Base-by-base conservation (phyloP, 2,797 vertebrate genomes). In the Dallia pectoralis region DNA sequence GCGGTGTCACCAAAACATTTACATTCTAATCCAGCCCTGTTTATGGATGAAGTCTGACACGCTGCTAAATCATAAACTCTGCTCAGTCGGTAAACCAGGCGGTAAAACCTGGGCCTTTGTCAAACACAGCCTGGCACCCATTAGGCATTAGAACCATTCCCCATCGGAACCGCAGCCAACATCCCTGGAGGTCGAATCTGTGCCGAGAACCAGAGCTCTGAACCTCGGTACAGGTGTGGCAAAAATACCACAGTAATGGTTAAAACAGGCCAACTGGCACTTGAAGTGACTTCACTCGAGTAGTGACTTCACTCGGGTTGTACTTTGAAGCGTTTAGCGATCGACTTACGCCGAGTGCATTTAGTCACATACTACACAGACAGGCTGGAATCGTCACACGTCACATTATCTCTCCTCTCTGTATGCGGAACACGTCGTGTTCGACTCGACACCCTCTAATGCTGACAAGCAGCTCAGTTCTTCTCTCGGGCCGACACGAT, bases 401-500 rank as follows among this genome's bases (percentile, higher is more conserved):
- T 29, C 19, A 11, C 27, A 8, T 4, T 16, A 25, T 51, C 67
- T n/a, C 27, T 69, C 12, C 36, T 40, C 36, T 40, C 29, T 30
- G 48, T 16, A 53, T 18, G 30, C 22, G 19, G 47, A 51, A 48
- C 48, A 15, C 16, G n/a, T 1, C 3, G 12, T 69, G 67, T 53
- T 69, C 14, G 2, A 33, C 47, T 69, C 67, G 53, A 22, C 51
- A 18, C 67, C 18, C 19, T 53, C 56, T 64, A 1, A n/a, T n/a
- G n/a, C n/a, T 48, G 16, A 30, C 22, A 47, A 30, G 40, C 51
- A 16, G 27, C 25, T 22, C 19, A 29, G 63, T 69, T 62, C 30
- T 68, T 27, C 69, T 76, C 79, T 80, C 81, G 69, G 69, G 73
- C 68, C 67, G 18, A 71, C 32, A 12, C 84, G 79, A 87, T 76